A percentile compares a stretch with the other conserved stretches of the same genome.
Conservation (phyloP, 2,888 invertebrate genomes). For the Diaprepes abbreviatus region DNA sequence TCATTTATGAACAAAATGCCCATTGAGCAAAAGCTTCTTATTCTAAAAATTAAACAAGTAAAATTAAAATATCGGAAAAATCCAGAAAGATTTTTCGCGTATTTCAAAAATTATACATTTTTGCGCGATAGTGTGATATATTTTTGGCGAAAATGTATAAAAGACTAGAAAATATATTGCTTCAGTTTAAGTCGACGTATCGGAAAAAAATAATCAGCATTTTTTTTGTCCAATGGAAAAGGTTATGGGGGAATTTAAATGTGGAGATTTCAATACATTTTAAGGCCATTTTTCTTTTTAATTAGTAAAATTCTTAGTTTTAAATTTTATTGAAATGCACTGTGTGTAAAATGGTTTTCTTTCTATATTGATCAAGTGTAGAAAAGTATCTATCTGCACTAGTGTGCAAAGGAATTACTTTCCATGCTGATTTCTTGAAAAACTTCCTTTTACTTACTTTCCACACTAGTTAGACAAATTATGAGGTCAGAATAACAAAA, state of each 20-base stretch:
- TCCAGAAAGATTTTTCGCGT: not conserved
- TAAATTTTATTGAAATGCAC: too few relatives aligned
- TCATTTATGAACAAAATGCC: not conserved
- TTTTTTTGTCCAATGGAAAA: constrained; percentile 1
- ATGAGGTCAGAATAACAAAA: too few relatives aligned
- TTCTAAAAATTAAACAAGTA: constrained; percentile 8
- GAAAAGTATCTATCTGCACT: too few relatives aligned
- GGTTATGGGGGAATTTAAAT: not conserved
- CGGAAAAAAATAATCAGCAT: constrained; percentile 19
- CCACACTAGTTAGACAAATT: too few relatives aligned
- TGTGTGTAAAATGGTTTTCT: too few relatives aligned
- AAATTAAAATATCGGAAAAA: not conserved
- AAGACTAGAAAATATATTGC: constrained; percentile 31
- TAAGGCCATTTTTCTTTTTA: too few relatives aligned
- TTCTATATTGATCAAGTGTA: too few relatives aligned
- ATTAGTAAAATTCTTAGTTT: too few relatives aligned
- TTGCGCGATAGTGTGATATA: not conserved
- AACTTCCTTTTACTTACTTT: too few relatives aligned
- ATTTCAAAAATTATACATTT: constrained; percentile 11
- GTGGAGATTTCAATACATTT: not conserved
- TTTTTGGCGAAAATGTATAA: constrained; percentile 2
- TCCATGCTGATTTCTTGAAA: too few relatives aligned
- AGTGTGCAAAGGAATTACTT: too few relatives aligned
- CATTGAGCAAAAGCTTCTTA: constrained; percentile 23
- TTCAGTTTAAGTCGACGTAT: constrained; percentile 11